These are phyloP conservation scores for Melanotus villosus DNA, from an alignment of 2,888 invertebrate genomes.

Conservation along the genomic window DNA sequence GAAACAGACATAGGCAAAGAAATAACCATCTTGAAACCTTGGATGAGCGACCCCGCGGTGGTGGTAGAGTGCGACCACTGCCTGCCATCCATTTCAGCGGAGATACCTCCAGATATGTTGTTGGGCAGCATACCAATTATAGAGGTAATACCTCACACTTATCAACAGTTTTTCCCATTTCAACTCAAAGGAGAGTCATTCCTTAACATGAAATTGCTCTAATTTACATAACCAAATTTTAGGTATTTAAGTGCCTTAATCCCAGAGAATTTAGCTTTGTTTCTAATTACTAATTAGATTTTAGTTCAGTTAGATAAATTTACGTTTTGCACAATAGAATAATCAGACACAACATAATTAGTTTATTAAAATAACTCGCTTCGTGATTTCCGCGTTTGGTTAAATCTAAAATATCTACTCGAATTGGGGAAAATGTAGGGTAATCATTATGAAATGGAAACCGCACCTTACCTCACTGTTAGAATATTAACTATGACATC, in stretches of 20 bases:
- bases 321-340: too few relatives aligned
- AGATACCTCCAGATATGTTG: slow-evolving; percentile 73
- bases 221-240: too few relatives aligned
- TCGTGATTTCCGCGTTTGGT: too few relatives aligned
- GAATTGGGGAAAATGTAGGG: neutral
- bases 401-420: neutral
- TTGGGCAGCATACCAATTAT: slow-evolving; percentile 73
- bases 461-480: neutral
- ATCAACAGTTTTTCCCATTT: neutral
- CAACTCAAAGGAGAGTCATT: too few relatives aligned
- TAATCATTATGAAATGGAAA: neutral
- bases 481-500: slow-evolving; percentile 2
- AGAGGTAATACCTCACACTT: slow-evolving; percentile 68
- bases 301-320: too few relatives aligned
- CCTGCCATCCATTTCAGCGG: slow-evolving; percentile 76
- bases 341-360: too few relatives aligned
- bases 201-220: too few relatives aligned
- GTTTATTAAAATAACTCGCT: too few relatives aligned
- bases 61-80: slow-evolving; percentile 65
- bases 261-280: too few relatives aligned
- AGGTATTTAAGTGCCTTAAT: too few relatives aligned
- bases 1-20: slow-evolving; percentile 50
- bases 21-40: slow-evolving; percentile 47
- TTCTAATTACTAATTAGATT: too few relatives aligned
- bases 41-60: slow-evolving; percentile 43